Evolutionary conservation across 1,140 invertebrate genomes (phyloP).

Genomic region (Papilio xuthus): DNA sequence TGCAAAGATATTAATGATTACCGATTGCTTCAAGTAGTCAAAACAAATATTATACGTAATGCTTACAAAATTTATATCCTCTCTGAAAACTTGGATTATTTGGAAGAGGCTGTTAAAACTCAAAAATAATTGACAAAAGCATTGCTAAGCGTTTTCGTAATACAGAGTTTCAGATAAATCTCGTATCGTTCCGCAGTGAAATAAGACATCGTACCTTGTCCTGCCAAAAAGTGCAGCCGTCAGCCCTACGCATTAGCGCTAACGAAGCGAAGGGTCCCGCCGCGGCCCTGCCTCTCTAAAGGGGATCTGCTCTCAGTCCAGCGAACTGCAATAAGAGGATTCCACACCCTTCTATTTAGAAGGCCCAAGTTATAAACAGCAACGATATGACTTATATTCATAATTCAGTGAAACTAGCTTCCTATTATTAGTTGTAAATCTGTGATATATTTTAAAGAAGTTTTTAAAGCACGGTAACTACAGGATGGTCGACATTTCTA

Average conservation of each 20-base stretch:
- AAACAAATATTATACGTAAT: too few species aligned
- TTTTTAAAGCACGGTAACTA: background rate
- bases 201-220: constrained; percentile 46
- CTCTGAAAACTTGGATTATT: background rate
- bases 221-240: constrained; percentile 73
- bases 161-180: constrained; percentile 14
- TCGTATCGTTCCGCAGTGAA: constrained; percentile 37
- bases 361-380: constrained; percentile 46
- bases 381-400: background rate
- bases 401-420: background rate
- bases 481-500: background rate
- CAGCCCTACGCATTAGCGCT: constrained; percentile 67
- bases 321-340: constrained; percentile 79
- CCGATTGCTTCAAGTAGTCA: too few species aligned
- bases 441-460: too few species aligned
- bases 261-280: constrained; percentile 65
- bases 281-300: constrained; percentile 23
- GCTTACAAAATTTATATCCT: background rate
- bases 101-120: background rate
- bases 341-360: constrained; percentile 63
- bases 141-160: background rate
- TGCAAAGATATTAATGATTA: too few species aligned
- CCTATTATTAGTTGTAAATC: too few species aligned
- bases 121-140: background rate
- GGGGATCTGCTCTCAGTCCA: constrained; percentile 54